Base-by-base conservation (phyloP, 1,140 invertebrate species). In the Batillaria attramentaria region DNA sequence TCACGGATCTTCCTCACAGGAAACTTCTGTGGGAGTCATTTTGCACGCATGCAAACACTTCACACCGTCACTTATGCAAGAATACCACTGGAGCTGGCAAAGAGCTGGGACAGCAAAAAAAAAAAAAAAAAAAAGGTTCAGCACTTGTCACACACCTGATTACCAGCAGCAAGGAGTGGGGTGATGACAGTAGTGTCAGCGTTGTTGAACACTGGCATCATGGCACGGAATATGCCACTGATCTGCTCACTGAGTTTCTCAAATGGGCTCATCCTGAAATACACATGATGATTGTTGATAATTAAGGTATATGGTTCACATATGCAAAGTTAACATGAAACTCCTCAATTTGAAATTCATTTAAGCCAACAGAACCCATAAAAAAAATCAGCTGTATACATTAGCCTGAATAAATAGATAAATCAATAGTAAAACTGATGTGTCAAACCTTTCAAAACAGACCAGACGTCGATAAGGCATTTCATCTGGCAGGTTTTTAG, bases 401-500 rank as follows among this genome's bases (percentile, higher is more conserved):
- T 13, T 50, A 24, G 46, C 24, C 10, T 50, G 46, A 24, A 50
- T 10, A 24, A 24, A 24, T 50, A 50, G 10, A 50, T n/a, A n/a
- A n/a, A n/a, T n/a, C n/a, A n/a, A n/a, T n/a, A n/a, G n/a, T n/a
- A n/a, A n/a, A n/a, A n/a, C n/a, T n/a, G n/a, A n/a, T n/a, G n/a
- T n/a, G 10, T 60, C 57, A 31, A 82, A 88, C 87, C 82, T 87
- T 81, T 89, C 87, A 84, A 89, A 89, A 70, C 87, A 88, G 16
- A 85, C 79, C 20, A 89, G 57, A 75, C 80, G 84, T 57, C 82
- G 77, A 80, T 82, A 91, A 18, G 90, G 89, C 5, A 84, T 31
- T 69, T 80, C 18, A 31, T 65, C 50, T 16, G 81, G 74, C 13
- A 91, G 79, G 1, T 79, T 79, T 46, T 86, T 81, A 3, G 90